Evolutionary conservation across 1,140 invertebrate genomes (phyloP), one percentile per base, ranked within the genome.

Genomic region (Uloborus diversus): DNA sequence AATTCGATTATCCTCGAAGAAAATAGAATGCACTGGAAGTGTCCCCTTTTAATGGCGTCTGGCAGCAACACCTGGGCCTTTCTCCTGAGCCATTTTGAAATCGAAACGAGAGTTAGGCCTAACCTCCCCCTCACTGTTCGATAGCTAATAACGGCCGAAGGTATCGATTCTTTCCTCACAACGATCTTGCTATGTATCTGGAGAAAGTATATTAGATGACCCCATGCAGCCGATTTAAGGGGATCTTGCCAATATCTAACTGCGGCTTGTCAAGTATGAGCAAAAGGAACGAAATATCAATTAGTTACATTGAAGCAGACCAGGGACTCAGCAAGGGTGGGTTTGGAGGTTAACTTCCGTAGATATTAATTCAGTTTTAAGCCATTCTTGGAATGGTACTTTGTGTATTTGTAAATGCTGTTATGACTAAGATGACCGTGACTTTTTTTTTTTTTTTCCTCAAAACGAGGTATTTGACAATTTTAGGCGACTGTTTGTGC

Each of bases 181-280:
- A 71, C 69, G 69, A 71, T 71, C 69, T 71, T 71, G 30, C 33
- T 51, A 71, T 71, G 69, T 51, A 35, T 7, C 69, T 42, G 47
- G 47, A 71, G 69, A 71, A 71, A 71, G 53, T 56, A 56, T 57
- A 71, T 71, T 71, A 71, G 69, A 71, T 61, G 35, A 59, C 69
- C 69, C 25, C 30, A 27, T 20, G 20, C 11, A 20, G 20, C 20
- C 27, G 11, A 28, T 14, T 30, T 17, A 13, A 59, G 28, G 69
- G 56, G 66, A 17, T 9, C 28, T 25, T 69, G 66, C 66, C 66
- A 69, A 69, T 69, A 69, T 69, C 66, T 69, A 69, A 69, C n/a
- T n/a, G n/a, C n/a, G n/a, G n/a, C n/a, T n/a, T n/a, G n/a, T n/a
- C n/a, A n/a, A n/a, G n/a, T n/a, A n/a, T n/a, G n/a, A n/a, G n/a